A percentile compares a stretch with the other conserved stretches of the same genome.
These are phyloP conservation scores for Ptilonorhynchus violaceus DNA, from an alignment of 2,113 vertebrate species.

Conservation along the genomic window DNA sequence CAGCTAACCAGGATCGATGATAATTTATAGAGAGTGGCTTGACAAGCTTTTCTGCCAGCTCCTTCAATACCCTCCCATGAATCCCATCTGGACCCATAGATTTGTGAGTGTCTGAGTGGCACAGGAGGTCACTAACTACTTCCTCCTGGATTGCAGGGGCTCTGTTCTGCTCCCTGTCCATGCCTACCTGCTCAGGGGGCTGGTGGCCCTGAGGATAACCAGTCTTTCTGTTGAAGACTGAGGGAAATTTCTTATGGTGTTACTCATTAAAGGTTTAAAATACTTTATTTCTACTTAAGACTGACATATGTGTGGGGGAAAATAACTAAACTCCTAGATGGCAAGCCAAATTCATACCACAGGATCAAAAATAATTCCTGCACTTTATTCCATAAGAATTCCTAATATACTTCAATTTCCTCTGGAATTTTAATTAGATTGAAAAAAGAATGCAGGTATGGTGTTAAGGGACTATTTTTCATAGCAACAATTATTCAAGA, in stretches of 20 bases:
- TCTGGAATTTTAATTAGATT: constrained; percentile 34
- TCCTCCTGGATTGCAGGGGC: not conserved
- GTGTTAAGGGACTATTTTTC: not conserved
- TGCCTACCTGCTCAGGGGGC: not conserved
- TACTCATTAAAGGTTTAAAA: not conserved
- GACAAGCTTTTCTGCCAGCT: not conserved
- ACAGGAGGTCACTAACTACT: not conserved
- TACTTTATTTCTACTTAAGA: not conserved
- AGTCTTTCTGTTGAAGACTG: not conserved
- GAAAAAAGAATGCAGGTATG: not conserved
- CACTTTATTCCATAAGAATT: not conserved
- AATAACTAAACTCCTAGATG: not conserved
- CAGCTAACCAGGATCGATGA: not conserved
- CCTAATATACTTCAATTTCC: not conserved
- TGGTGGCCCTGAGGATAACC: not conserved
- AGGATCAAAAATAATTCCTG: constrained; percentile 12
- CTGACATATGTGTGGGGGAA: not conserved
- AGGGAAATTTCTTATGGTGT: not conserved
- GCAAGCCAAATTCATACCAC: not conserved
- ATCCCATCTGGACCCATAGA: not conserved
- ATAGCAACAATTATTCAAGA: constrained; percentile 25
- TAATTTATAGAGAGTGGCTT: not conserved
- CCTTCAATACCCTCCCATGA: not conserved
- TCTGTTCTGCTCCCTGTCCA: not conserved
- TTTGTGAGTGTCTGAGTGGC: not conserved